Base-by-base conservation (phyloP, 2,113 vertebrate species). In the Pachycephala philippinensis region DNA sequence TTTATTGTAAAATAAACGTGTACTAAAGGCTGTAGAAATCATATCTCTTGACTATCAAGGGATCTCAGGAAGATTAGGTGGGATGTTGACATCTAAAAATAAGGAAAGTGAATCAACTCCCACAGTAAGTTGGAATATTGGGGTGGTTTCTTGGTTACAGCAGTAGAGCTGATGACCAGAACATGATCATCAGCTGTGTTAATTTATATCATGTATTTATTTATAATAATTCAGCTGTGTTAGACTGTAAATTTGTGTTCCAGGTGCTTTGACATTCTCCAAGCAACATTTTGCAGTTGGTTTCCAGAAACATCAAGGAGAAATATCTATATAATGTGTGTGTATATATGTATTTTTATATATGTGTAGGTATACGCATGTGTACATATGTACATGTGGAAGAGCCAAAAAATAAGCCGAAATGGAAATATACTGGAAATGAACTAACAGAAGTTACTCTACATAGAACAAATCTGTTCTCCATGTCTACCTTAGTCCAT, bases 301-400 rank as follows among this genome's bases (percentile, higher is more conserved):
- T 60, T 70, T 78, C 37, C 49, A 63, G 35, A 74, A 81, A 1
- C 5, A 47, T 70, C 35, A n/a, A 52, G 15, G 30, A 35, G 61
- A 92, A 76, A 39, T 39, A 22, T 27, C 28, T 45, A 11, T 60
- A 28, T 26, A 42, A 27, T 66, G 5, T 37, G 3, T 35, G 3
- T 71, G 1, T 24, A 6, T 26, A 2, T 15, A 13, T 40, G 1
- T 23, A 13, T 39, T 13, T n/a, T 4, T 27, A 13, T 15, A 2
- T 31, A 4, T 15, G 21, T 9, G 1, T 70, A 2, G 22, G 4
- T 17, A 8, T 44, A 13, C 44, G 15, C 3, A 4, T 45, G 7
- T 60, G 10, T 27, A 4, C 49, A 7, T 6, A 39, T 14, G 14
- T 30, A 21, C 19, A 30, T 6, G 1, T 22, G 20, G 12, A 37